A percentile compares a stretch with the other conserved stretches of the same genome.
phyloP scores from a whole-genome alignment of 1,140 invertebrate genomes.

The Brachystomella parvula region DNA sequence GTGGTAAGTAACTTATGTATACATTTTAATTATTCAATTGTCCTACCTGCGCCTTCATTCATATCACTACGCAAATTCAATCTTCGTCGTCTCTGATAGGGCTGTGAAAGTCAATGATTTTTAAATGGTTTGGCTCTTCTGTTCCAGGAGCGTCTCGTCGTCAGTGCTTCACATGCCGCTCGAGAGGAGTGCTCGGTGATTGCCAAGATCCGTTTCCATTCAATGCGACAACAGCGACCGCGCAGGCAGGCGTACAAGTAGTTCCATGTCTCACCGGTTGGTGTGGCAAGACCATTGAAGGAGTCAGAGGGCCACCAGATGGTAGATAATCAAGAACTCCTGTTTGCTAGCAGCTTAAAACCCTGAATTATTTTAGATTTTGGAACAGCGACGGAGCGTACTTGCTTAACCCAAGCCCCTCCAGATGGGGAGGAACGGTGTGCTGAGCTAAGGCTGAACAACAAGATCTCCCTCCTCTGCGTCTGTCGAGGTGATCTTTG shows the following conservation, averaged over 20 bases:
- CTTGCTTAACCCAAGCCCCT: constrained; percentile 75
- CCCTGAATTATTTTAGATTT: constrained; percentile 56
- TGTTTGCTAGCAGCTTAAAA: background rate
- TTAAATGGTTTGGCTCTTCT: too few relatives aligned
- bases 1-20: too few relatives aligned
- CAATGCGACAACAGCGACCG: constrained; percentile 49
- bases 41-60: too few relatives aligned
- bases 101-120: too few relatives aligned
- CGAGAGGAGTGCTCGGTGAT: constrained; percentile 72
- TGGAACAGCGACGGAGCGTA: constrained; percentile 73
- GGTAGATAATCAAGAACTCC: constrained; percentile 40
- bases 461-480: constrained; percentile 73
- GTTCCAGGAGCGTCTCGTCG: constrained; percentile 43
- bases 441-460: constrained; percentile 68
- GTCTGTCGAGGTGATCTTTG: constrained; percentile 86
- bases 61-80: too few relatives aligned
- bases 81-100: too few relatives aligned
- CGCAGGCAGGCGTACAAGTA: constrained; percentile 40
- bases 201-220: constrained; percentile 78
- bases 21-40: too few relatives aligned
- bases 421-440: constrained; percentile 75
- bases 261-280: constrained; percentile 82
- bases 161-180: constrained; percentile 71
- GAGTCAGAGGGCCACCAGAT: constrained; percentile 56
- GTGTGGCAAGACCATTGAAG: constrained; percentile 85